These are phyloP conservation scores for Stenolophus ochropezus DNA, from an alignment of 2,888 invertebrate species.

Conservation along the genomic window DNA sequence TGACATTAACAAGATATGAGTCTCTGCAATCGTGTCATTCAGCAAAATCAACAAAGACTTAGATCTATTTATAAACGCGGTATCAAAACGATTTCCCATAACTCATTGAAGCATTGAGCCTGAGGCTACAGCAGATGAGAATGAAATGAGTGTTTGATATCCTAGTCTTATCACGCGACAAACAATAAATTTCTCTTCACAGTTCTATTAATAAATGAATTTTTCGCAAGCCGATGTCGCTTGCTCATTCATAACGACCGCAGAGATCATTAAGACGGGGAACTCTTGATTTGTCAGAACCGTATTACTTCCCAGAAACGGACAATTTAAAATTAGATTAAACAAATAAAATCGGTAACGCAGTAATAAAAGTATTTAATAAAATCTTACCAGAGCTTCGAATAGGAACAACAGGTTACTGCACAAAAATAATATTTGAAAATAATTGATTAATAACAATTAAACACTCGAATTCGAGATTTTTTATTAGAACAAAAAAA, in stretches of 20 bases:
- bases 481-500: too few relatives aligned
- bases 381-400: too few relatives aligned
- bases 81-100: conserved; percentile 26
- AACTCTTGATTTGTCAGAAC: not conserved
- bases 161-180: conserved; percentile 8
- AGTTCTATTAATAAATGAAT: conserved; percentile 37
- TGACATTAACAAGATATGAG: not conserved
- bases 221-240: conserved; percentile 6
- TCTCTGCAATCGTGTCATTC: conserved; percentile 3
- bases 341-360: too few relatives aligned
- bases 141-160: conserved; percentile 20
- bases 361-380: too few relatives aligned
- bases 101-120: conserved; percentile 15
- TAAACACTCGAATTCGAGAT: too few relatives aligned
- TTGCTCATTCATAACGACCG: conserved; percentile 23
- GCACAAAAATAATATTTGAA: too few relatives aligned
- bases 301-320: too few relatives aligned
- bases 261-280: not conserved
- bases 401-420: too few relatives aligned
- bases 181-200: conserved; percentile 26
- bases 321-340: too few relatives aligned
- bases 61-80: conserved; percentile 21
- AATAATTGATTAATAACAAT: too few relatives aligned
- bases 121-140: conserved; percentile 21
- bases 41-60: conserved; percentile 36